These are phyloP conservation scores for Stenurella melanura DNA, from an alignment of 2,888 invertebrate species.

Conservation along the genomic window DNA sequence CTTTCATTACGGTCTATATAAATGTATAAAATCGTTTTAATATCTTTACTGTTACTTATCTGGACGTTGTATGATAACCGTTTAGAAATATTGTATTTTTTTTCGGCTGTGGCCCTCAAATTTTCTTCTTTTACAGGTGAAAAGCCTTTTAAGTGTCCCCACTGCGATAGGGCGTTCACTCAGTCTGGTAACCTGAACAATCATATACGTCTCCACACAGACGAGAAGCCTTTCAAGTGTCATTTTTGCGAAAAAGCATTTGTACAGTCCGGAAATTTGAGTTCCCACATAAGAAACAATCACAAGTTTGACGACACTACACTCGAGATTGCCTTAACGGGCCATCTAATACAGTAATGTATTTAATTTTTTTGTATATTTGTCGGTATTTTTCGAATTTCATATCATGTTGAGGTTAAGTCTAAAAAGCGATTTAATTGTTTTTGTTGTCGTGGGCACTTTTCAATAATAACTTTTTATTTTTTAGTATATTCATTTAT, in stretches of 20 bases:
- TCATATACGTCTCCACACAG: constrained; percentile 71
- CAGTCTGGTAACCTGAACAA: constrained; percentile 72
- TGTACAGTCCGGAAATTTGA: constrained; percentile 71
- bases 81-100: background rate
- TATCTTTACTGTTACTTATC: background rate
- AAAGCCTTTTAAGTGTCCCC: constrained; percentile 71
- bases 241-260: constrained; percentile 72
- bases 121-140: constrained; percentile 58
- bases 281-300: constrained; percentile 71
- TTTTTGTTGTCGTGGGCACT: constrained; percentile 11
- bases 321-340: constrained; percentile 16
- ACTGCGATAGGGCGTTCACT: constrained; percentile 72
- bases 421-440: background rate
- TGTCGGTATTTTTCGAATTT: constrained; percentile 1
- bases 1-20: too few relatives aligned
- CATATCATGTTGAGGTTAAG: constrained; percentile 29
- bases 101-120: background rate
- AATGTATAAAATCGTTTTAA: too few relatives aligned
- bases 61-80: too few relatives aligned
- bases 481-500: background rate
- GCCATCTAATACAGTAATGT: constrained; percentile 3
- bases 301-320: constrained; percentile 62
- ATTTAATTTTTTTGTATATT: background rate
- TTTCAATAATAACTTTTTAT: background rate
- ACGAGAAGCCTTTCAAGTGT: constrained; percentile 72